Evolutionary conservation across 2,888 invertebrate genomes (phyloP), one percentile per base, ranked within the genome.

Genomic region (Linhomoeus sp.): DNA sequence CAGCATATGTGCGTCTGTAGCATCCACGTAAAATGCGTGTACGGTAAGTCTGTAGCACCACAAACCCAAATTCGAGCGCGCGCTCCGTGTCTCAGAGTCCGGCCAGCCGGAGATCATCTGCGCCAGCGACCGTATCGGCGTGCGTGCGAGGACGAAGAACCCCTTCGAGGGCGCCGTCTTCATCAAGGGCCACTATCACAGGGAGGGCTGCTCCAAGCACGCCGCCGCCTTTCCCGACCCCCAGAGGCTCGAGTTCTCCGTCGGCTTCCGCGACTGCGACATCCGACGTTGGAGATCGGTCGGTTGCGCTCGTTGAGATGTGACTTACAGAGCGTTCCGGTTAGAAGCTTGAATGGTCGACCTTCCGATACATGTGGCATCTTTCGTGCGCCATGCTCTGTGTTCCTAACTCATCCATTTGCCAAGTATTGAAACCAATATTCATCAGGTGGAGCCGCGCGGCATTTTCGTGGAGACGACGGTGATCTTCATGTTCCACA

Each of bases 121-220:
- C 46, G 58, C 55, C 1, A 57, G 58, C 7, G 63, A 63, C 46
- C 49, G 58, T 23, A 63, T 63, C 37, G 63, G 63, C 7, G 60
- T 63, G 9, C 53, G 58, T n/a, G 63, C 63, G 1, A 55, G 56
- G 1, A 62, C 62, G 9, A 60, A 60, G 45, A 55, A 58, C 42
- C 61, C 61, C 15, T 63, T 63, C 49, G 60, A 63, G 35, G 63
- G 63, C 3, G 54, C 54, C 44, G 61, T 63, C 17, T 63, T 63
- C 43, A 60, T 63, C n/a, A 55, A 56, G 53, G 60, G 60, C 42
- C 60, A 61, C 44, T 50, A 26, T 43, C 45, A 50, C 43, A 45
- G 51, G 22, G 46, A 49, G 29, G 58, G 58, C 23, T 63, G 63
- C 45, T 51, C 62, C 17, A 59, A 57, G 1, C 58, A 59, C 1